These are phyloP conservation scores for Euura lappo DNA, from an alignment of 1,140 invertebrate species.

Conservation along the genomic window DNA sequence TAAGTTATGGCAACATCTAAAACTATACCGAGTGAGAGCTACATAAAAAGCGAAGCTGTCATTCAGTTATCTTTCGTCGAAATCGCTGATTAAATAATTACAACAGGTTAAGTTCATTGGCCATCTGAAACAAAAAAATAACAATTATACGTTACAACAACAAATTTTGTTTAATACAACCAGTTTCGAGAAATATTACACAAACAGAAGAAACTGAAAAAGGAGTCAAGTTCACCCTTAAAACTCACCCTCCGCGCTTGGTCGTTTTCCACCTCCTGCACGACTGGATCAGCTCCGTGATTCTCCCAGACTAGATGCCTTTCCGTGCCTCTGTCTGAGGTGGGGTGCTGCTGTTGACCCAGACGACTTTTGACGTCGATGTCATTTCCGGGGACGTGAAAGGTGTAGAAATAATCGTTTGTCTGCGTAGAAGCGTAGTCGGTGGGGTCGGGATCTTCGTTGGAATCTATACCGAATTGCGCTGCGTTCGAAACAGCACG, in stretches of 20 bases:
- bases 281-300: not conserved
- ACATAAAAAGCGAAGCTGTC: constrained; percentile 7
- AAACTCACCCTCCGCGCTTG: not conserved
- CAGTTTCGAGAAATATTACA: too few relatives aligned
- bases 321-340: constrained; percentile 1
- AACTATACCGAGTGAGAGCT: constrained; percentile 6
- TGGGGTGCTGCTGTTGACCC: not conserved
- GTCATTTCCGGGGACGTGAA: not conserved
- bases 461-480: not conserved
- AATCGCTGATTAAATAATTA: not conserved
- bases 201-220: too few relatives aligned
- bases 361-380: not conserved
- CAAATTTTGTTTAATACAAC: too few relatives aligned
- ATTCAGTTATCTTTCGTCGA: not conserved
- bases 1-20: constrained; percentile 1
- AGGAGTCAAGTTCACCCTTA: too few relatives aligned
- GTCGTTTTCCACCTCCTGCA: not conserved
- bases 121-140: not conserved
- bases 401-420: not conserved
- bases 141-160: too few relatives aligned
- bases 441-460: not conserved
- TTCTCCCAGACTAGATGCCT: not conserved
- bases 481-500: constrained; percentile 23
- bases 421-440: not conserved
- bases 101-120: not conserved